Conservation (phyloP, 1,140 invertebrate species). For the Diprion similis region DNA sequence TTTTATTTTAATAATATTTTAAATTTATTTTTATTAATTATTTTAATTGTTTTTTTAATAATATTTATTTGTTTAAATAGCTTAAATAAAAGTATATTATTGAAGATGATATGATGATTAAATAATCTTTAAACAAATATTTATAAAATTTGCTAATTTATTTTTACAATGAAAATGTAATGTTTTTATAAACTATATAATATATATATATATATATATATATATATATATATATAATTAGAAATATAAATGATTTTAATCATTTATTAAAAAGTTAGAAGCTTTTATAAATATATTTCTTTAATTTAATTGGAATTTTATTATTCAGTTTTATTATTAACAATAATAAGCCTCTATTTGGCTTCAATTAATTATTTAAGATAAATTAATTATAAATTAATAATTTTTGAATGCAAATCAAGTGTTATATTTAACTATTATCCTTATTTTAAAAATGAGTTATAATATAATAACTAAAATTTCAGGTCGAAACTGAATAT, state of each 20-base stretch:
- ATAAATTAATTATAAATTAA: constrained; percentile 41
- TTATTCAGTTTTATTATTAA: constrained; percentile 61
- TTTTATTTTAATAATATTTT: constrained; percentile 53
- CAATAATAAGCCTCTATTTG: constrained; percentile 64
- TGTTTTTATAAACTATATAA: constrained; percentile 65
- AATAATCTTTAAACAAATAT: constrained; percentile 47
- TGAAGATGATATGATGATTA: constrained; percentile 66
- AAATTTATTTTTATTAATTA: constrained; percentile 53
- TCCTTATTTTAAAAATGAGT: constrained; percentile 58
- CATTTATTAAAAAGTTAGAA: constrained; percentile 62
- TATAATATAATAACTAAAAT: no score
- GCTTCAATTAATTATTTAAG: constrained; percentile 64
- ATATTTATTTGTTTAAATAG: constrained; percentile 47
- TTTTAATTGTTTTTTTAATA: constrained; percentile 31
- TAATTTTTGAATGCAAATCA: constrained; percentile 70
- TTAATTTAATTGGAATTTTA: constrained; percentile 57
- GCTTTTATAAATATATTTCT: constrained; percentile 55
- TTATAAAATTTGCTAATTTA: constrained; percentile 47
- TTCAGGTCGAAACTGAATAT: no score
- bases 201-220: no score
- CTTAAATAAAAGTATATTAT: constrained; percentile 66
- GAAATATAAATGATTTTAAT: constrained; percentile 61
- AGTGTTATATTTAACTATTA: constrained; percentile 70
- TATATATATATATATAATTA: no score
- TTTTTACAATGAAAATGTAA: constrained; percentile 66